Evolutionary conservation across 2,888 invertebrate genomes (phyloP), one percentile per base, ranked within the genome.

Genomic region (Stratiomys singularior): DNA sequence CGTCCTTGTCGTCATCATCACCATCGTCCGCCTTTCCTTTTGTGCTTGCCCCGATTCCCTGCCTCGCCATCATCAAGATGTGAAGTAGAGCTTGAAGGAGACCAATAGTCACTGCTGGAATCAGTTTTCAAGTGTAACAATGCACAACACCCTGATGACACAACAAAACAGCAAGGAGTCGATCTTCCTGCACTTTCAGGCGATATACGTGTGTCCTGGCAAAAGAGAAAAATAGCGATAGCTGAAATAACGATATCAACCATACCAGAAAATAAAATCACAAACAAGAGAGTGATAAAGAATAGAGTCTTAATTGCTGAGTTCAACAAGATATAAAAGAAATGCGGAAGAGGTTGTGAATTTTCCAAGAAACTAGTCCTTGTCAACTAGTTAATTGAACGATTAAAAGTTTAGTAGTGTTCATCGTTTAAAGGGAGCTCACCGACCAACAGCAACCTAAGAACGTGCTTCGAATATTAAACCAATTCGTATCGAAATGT

Each of bases 341-440:
- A 23, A 18, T 5, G 60, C 23, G 46, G n/a, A 74, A 58, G 21
- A 25, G 15, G 30, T 46, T 47, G 9, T 76, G 37, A 37, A 37
- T 37, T 37, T 3, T 37, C 37, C 64, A 5, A 64, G 47, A 76
- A 76, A 77, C 47, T 52, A n/a, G 63, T 77, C 67, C 30, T 52
- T 77, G 64, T 56, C 52, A 67, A 66, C 52, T 30, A 77, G 67
- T 77, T 77, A 77, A 77, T 77, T 77, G 76, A 77, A 67, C 76
- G 64, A 77, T 77, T 77, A 77, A 46, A 67, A 77, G 76, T 77
- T 77, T 67, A 64, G 56, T 66, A 56, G 66, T 21, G 37, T 56
- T 77, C 56, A 30, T 69, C 46, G 46, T 21, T 60, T 60, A 21
- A 25, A 25, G 15, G 15, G 9, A 37, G 37, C n/a, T n/a, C n/a